These are phyloP conservation scores for Poecilia wingei DNA, from an alignment of 2,797 vertebrate genomes.

Conservation along the genomic window DNA sequence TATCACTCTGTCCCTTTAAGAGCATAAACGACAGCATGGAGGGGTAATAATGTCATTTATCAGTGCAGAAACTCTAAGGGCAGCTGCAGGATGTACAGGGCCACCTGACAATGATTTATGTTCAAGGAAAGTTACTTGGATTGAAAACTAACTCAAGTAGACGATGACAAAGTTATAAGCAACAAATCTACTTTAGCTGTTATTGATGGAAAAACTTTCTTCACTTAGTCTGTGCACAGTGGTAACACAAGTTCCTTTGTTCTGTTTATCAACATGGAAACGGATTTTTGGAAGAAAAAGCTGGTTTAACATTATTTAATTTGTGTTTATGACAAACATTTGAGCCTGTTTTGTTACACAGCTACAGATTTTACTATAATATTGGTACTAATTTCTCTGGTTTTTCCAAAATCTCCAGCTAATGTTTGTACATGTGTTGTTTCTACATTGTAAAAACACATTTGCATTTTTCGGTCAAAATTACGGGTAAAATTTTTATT, in stretches of 20 bases:
- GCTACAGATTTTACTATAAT: no score
- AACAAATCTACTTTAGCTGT: slow-evolving; percentile 1
- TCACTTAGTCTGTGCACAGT: not conserved
- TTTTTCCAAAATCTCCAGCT: not conserved
- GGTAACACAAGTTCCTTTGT: not conserved
- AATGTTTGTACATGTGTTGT: not conserved
- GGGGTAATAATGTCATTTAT: slow-evolving; percentile 36
- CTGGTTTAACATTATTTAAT: not conserved
- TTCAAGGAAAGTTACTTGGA: slow-evolving; percentile 30
- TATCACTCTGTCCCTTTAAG: slow-evolving; percentile 25
- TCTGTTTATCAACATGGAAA: not conserved
- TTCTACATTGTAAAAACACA: not conserved
- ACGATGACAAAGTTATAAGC: slow-evolving; percentile 15
- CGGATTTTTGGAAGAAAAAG: not conserved
- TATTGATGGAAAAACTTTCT: not conserved
- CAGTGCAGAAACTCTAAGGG: slow-evolving; percentile 37
- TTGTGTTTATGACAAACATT: not conserved
- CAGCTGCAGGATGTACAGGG: slow-evolving; percentile 21
- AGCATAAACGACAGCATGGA: slow-evolving; percentile 31
- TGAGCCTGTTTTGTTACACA: not conserved
- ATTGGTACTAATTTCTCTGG: not conserved
- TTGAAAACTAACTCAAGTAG: not conserved
- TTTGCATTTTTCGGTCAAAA: no score
- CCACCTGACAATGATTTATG: slow-evolving; percentile 54
- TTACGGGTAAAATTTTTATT: no score